Evolutionary conservation across 2,113 vertebrate genomes (phyloP).

Genomic region (Actenoides hombroni): DNA sequence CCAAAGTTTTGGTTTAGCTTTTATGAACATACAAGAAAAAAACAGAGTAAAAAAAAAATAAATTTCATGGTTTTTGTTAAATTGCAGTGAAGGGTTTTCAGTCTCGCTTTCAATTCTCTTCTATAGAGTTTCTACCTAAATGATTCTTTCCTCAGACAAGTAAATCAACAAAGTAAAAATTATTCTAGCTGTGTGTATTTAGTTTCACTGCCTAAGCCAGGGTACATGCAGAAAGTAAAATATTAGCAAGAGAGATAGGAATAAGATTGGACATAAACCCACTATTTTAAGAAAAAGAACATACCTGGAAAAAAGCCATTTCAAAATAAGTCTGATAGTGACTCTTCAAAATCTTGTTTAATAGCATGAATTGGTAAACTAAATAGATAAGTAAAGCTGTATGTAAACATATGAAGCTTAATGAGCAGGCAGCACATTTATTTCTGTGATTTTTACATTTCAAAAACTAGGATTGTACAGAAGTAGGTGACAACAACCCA

Average conservation of each 20-base stretch:
- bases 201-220: neutral
- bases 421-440: neutral
- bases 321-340: neutral
- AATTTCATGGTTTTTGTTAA: neutral
- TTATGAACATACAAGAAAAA: neutral
- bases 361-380: neutral
- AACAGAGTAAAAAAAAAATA: neutral
- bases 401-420: neutral
- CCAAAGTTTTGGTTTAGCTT: neutral
- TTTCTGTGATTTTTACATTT: neutral
- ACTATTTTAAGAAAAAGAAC: neutral
- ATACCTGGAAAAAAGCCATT: neutral
- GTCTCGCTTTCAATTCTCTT: neutral
- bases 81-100: neutral
- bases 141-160: neutral
- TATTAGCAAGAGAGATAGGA: neutral
- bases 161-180: neutral
- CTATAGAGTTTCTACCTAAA: neutral
- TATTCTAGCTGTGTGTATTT: neutral
- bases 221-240: neutral
- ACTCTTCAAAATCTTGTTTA: neutral
- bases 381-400: neutral
- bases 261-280: neutral
- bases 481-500: neutral
- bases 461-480: neutral